Percentiles rank a stretch among this genome's conserved stretches.
phyloP scores from a whole-genome alignment of 2,888 invertebrate species.

The Troides aeacus region DNA sequence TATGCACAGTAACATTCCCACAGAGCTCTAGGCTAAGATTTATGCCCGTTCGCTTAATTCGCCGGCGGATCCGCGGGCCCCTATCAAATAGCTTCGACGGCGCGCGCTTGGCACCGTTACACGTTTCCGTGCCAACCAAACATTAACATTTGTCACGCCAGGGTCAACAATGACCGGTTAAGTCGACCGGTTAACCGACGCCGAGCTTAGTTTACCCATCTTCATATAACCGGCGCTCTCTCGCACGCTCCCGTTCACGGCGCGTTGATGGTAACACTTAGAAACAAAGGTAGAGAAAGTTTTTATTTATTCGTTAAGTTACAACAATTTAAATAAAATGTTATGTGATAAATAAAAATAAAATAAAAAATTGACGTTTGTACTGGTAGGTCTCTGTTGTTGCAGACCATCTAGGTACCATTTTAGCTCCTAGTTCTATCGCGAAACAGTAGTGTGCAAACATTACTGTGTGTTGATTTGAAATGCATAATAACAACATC shows the following conservation, averaged over 20 bases:
- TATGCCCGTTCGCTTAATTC: constrained; percentile 13
- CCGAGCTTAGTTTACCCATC: constrained; percentile 32
- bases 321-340: no score
- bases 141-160: constrained; percentile 47
- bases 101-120: constrained; percentile 22
- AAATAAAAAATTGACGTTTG: no score
- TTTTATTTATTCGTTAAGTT: no score
- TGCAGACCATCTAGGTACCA: no score
- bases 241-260: constrained; percentile 24
- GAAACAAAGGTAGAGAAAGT: no score
- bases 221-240: constrained; percentile 22
- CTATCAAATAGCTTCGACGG: constrained; percentile 15
- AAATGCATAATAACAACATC: no score
- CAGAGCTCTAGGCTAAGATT: constrained; percentile 6
- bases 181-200: constrained; percentile 39
- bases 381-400: no score
- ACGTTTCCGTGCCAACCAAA: constrained; percentile 42
- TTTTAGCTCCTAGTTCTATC: no score
- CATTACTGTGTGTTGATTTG: no score
- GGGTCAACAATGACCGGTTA: constrained; percentile 40
- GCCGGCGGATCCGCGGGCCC: constrained; percentile 4
- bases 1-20: constrained; percentile 16
- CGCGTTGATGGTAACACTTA: no score
- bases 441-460: no score
- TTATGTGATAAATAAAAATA: no score